A percentile compares a stretch with the other conserved stretches of the same genome.
phyloP scores from a whole-genome alignment of 2,797 vertebrate genomes.

The Alcedo quadribrachys region DNA sequence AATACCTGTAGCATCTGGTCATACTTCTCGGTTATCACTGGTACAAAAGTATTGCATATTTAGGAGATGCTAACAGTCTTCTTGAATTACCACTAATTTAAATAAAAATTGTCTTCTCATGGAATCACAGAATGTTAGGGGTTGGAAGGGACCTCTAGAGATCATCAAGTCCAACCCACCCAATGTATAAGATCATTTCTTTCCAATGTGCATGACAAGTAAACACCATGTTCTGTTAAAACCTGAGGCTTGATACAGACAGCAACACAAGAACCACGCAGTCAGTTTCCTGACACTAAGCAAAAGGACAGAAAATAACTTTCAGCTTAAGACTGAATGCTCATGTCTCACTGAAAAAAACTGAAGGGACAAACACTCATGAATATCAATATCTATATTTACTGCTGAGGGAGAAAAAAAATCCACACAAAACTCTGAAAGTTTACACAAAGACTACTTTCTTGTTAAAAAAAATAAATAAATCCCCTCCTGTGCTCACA shows the following conservation, averaged over 20 bases:
- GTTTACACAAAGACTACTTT: background rate
- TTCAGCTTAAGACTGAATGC: background rate
- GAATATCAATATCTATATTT: background rate
- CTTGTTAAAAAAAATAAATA: background rate
- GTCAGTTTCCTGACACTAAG: background rate
- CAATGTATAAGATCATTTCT: background rate
- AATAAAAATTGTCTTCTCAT: background rate
- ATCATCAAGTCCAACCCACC: too few species aligned
- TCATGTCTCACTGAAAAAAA: background rate
- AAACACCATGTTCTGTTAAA: background rate
- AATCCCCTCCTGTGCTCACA: too few species aligned
- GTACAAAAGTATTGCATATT: background rate
- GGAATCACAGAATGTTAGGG: background rate
- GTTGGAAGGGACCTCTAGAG: too few species aligned
- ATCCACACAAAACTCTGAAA: background rate
- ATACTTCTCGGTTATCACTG: background rate
- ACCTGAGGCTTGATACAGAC: background rate
- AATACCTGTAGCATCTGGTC: background rate
- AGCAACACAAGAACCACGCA: background rate
- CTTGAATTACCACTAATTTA: background rate
- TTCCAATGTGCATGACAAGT: accelerated
- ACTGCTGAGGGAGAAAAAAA: accelerated
- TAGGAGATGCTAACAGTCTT: background rate
- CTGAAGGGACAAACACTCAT: background rate
- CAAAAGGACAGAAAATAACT: background rate